These are phyloP conservation scores for Sinonovacula constricta DNA, from an alignment of 1,140 invertebrate species.

Conservation along the genomic window DNA sequence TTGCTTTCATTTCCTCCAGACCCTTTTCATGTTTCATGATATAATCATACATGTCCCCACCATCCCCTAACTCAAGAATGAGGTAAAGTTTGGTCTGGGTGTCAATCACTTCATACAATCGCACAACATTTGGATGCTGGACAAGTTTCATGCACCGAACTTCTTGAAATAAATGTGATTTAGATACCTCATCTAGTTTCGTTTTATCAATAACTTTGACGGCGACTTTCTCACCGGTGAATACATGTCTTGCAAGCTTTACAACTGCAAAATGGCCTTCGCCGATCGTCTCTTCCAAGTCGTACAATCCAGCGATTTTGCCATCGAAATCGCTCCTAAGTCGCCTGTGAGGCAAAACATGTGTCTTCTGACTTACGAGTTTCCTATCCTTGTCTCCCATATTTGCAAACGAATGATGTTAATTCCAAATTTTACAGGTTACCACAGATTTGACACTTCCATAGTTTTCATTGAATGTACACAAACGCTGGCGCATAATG, in stretches of 20 bases:
- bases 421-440: conserved; percentile 3
- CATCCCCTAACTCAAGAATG: conserved; percentile 98
- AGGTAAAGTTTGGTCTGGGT: conserved; percentile 87
- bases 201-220: conserved; percentile 97
- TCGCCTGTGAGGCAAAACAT: conserved; percentile 60
- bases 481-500: conserved; percentile 45
- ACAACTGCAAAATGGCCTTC: conserved; percentile 99
- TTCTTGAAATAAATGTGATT: conserved; percentile 97
- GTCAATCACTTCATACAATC: conserved; percentile 99
- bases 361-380: neutral
- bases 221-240: conserved; percentile 98
- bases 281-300: conserved; percentile 92
- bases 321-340: conserved; percentile 81
- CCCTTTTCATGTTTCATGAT: conserved; percentile 95
- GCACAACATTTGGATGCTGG: conserved; percentile 98
- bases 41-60: conserved; percentile 99
- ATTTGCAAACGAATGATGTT: conserved; percentile 7
- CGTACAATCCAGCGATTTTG: conserved; percentile 98
- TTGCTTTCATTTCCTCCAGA: conserved; percentile 85
- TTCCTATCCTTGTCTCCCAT: conserved; percentile 12
- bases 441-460: conserved; percentile 40
- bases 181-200: conserved; percentile 97
- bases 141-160: conserved; percentile 99
- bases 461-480: conserved; percentile 48
- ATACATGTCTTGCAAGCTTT: conserved; percentile 98